Evolutionary conservation across 2,113 vertebrate genomes (phyloP), one percentile per base, ranked within the genome.

Genomic region (Apistogramma diplotaenia): DNA sequence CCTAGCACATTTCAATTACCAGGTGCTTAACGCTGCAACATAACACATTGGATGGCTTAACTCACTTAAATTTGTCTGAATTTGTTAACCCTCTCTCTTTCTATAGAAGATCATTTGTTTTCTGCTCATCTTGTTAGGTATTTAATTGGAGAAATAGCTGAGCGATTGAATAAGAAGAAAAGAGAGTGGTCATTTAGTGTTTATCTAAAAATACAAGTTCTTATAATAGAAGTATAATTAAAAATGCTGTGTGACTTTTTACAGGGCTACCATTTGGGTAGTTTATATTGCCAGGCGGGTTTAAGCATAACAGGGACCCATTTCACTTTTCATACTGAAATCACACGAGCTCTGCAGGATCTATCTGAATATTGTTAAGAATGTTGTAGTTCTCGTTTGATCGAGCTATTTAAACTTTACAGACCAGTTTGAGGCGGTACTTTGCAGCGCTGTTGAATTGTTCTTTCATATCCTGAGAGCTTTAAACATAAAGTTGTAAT

Each of bases 11-110:
- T 78, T 83, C 78, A 81, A 78, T 89, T 85, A 88, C 70, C 49
- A 78, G 43, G 65, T 74, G 75, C 55, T 71, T 76, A 70, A 78
- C 51, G 13, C 78, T 74, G 67, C 73, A 88, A 83, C 75, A 43
- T 83, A 82, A 89, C 62, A 37, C 53, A 74, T 77, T 72, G 74
- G 78, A 83, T 83, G 76, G 79, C 21, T 82, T 59, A 57, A 57
- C 60, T 83, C 73, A 79, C 65, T 87, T 79, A 71, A 46, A 56
- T 65, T 58, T 77, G 67, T 80, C 21, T 81, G 65, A 60, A 88
- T 89, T 74, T 78, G 78, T 84, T 80, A 79, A 79, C 56, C 23
- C 23, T 35, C 71, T 85, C 65, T 71, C 27, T 25, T 40, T 55
- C 35, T 53, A 81, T 18, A 67, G 81, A 74, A 19, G 37, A 59